These are phyloP conservation scores for Drosophila ohnishii DNA, from an alignment of 1,140 invertebrate genomes.

Conservation along the genomic window DNA sequence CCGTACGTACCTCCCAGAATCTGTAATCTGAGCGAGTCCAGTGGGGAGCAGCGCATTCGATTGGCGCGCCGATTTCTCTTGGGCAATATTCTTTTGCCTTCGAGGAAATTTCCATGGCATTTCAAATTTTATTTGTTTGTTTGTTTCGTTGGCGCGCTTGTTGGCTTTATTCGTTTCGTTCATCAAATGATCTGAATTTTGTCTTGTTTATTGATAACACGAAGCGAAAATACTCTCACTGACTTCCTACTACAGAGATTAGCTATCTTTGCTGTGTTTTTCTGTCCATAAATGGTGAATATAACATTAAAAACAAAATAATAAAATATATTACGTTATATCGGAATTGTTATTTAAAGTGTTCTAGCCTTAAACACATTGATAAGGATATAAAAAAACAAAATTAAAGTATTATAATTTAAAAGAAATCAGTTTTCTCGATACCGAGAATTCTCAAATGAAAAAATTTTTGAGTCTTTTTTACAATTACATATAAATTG, in stretches of 20 bases:
- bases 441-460: no score
- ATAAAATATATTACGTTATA: not conserved
- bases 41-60: constrained; percentile 19
- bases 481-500: no score
- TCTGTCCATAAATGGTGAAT: not conserved
- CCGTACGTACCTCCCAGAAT: constrained; percentile 13
- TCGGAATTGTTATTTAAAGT: not conserved
- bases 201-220: constrained; percentile 27
- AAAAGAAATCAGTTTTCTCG: no score
- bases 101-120: constrained; percentile 75
- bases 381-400: not conserved
- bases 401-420: not conserved
- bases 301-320: constrained; percentile 4
- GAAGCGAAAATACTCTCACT: constrained; percentile 46
- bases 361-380: not conserved
- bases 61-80: constrained; percentile 43
- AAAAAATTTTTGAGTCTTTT: no score
- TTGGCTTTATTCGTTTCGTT: constrained; percentile 41
- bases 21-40: constrained; percentile 17
- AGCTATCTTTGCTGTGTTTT: constrained; percentile 5
- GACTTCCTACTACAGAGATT: not conserved
- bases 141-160: constrained; percentile 55
- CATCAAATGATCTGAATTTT: constrained; percentile 41
- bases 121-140: constrained; percentile 77
- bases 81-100: constrained; percentile 46